Percentiles rank a stretch among this genome's conserved stretches.
phyloP scores from a whole-genome alignment of 2,888 invertebrate genomes.

The Tortrix viridana region DNA sequence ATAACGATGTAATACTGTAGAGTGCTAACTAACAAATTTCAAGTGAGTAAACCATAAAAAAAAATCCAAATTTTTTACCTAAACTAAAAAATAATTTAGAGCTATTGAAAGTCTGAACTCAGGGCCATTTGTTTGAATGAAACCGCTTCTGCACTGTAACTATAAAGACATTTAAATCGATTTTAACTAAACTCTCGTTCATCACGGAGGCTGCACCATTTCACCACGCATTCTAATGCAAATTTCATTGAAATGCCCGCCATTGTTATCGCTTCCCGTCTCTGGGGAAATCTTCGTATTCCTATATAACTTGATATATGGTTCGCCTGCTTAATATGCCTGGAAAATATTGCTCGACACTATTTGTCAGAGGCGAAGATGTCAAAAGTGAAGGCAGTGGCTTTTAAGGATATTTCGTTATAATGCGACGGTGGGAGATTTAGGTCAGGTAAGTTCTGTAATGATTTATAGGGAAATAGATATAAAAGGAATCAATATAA shows the following conservation, averaged over 20 bases:
- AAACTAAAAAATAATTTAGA: too few species aligned
- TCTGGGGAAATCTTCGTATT: constrained; percentile 60
- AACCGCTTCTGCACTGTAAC: not conserved
- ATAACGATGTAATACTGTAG: too few species aligned
- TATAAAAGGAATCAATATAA: too few species aligned
- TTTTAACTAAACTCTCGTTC: constrained; percentile 47
- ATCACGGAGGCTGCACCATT: constrained; percentile 73
- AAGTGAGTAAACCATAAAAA: too few species aligned
- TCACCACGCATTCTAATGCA: constrained; percentile 76
- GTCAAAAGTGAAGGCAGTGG: not conserved
- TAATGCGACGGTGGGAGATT: too few species aligned
- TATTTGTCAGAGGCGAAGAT: not conserved
- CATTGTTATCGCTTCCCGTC: constrained; percentile 76
- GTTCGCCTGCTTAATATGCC: constrained; percentile 19
- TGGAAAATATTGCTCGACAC: constrained; percentile 21
- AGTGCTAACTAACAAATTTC: too few species aligned
- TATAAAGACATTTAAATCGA: constrained; percentile 21
- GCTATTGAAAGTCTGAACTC: too few species aligned
- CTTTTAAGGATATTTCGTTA: too few species aligned
- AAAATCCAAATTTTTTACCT: too few species aligned
- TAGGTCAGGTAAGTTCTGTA: too few species aligned
- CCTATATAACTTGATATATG: constrained; percentile 56
- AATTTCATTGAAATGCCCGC: constrained; percentile 77
- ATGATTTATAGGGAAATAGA: too few species aligned
- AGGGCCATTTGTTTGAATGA: not conserved